Percentiles rank a stretch among this genome's conserved stretches.
Conservation (phyloP, 1,140 invertebrate species). For the Brachionus sp. region DNA sequence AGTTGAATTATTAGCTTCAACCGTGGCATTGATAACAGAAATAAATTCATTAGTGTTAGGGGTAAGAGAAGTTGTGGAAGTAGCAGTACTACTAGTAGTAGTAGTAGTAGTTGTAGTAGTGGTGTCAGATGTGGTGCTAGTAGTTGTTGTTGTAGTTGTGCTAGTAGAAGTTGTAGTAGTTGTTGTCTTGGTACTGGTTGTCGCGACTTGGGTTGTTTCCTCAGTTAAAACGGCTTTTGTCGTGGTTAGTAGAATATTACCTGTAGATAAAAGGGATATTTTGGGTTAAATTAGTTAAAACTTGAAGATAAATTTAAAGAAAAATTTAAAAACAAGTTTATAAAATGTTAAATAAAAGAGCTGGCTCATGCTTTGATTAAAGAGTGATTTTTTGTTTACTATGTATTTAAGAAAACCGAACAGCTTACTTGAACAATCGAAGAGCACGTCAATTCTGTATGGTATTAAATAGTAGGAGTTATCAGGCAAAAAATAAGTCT, state of each 20-base stretch:
- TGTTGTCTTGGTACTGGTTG: neutral
- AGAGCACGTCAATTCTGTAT: conserved; percentile 18
- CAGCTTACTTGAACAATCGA: conserved; percentile 39
- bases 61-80: neutral
- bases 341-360: neutral
- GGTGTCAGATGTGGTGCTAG: neutral
- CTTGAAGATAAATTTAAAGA: conserved; percentile 12
- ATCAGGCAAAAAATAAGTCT: conserved; percentile 39
- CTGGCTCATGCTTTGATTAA: neutral
- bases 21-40: neutral
- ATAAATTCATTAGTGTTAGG: neutral
- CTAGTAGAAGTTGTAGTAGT: neutral
- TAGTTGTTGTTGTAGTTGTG: neutral
- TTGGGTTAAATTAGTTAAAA: neutral
- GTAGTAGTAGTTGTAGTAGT: neutral
- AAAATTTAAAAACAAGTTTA: conserved; percentile 37
- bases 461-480: conserved; percentile 14
- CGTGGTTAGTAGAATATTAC: neutral
- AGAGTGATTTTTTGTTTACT: neutral
- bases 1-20: neutral
- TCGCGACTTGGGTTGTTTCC: neutral
- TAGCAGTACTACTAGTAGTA: neutral
- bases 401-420: neutral
- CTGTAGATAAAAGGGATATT: conserved; percentile 2
- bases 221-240: neutral